Conservation (phyloP, 2,888 invertebrate species). For the Macaria liturata region DNA sequence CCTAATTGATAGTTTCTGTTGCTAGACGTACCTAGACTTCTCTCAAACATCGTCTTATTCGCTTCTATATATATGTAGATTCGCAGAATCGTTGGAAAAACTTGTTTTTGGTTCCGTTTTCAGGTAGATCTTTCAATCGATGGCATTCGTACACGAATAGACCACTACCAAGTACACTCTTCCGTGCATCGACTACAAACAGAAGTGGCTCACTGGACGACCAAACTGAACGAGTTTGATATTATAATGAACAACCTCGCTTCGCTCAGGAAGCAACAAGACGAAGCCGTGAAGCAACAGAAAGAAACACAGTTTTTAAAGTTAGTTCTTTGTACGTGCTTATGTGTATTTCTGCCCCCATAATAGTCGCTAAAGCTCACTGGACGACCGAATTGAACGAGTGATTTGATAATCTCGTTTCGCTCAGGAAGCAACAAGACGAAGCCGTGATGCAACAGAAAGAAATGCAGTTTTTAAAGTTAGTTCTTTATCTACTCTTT, state of each 20-base stretch:
- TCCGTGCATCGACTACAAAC: conserved; percentile 43
- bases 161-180: conserved; percentile 38
- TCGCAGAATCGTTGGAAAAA: no score
- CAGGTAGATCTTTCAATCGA: conserved; percentile 48
- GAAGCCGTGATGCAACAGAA: conserved; percentile 41
- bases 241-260: conserved; percentile 45
- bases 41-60: no score
- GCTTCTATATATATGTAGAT: no score
- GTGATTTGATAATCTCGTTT: conserved; percentile 43
- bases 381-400: conserved; percentile 50
- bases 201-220: conserved; percentile 53
- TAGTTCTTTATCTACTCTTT: not conserved
- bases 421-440: conserved; percentile 42
- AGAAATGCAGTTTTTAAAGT: conserved; percentile 43
- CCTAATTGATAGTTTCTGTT: no score
- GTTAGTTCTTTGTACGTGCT: conserved; percentile 35
- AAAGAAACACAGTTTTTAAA: conserved; percentile 36
- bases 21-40: no score
- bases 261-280: conserved; percentile 43
- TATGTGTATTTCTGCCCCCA: not conserved
- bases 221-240: conserved; percentile 46
- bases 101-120: not conserved
- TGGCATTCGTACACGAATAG: conserved; percentile 48
- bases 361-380: conserved; percentile 34
- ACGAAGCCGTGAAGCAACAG: conserved; percentile 41